Evolutionary conservation across 2,113 vertebrate genomes (phyloP).

Genomic region (Phocoena phocoena): DNA sequence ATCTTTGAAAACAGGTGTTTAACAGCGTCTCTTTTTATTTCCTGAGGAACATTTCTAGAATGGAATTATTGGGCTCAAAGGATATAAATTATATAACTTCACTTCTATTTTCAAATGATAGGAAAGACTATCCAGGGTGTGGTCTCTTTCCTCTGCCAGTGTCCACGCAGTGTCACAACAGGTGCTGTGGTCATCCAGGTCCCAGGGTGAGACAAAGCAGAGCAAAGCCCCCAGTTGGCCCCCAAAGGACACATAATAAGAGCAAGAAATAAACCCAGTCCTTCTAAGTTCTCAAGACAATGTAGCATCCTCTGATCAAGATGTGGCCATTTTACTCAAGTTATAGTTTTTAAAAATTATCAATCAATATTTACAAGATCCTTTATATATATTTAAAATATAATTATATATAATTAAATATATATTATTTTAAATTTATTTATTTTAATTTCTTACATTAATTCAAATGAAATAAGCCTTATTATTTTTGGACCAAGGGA

Average conservation of each 20-base stretch:
- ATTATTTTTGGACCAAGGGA: background rate
- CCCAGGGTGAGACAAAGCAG: background rate
- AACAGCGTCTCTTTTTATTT: background rate
- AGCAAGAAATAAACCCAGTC: background rate
- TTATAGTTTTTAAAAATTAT: background rate
- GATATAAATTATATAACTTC: background rate
- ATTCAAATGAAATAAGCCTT: background rate
- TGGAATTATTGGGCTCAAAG: background rate
- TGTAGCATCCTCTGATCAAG: background rate
- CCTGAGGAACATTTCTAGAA: background rate
- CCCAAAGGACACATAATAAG: fast-evolving
- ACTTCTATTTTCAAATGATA: background rate
- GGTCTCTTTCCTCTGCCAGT: background rate
- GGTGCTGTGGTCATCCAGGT: background rate
- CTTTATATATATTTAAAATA: background rate
- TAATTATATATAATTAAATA: background rate
- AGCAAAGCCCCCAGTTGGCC: background rate
- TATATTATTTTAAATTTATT: background rate
- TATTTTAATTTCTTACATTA: background rate
- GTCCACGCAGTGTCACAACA: background rate
- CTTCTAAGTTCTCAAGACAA: background rate
- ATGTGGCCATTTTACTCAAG: background rate
- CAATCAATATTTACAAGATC: background rate
- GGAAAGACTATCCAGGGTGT: background rate
- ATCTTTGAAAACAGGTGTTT: background rate